Evolutionary conservation across 2,888 invertebrate genomes (phyloP).

Genomic region (Danaus chrysippus): DNA sequence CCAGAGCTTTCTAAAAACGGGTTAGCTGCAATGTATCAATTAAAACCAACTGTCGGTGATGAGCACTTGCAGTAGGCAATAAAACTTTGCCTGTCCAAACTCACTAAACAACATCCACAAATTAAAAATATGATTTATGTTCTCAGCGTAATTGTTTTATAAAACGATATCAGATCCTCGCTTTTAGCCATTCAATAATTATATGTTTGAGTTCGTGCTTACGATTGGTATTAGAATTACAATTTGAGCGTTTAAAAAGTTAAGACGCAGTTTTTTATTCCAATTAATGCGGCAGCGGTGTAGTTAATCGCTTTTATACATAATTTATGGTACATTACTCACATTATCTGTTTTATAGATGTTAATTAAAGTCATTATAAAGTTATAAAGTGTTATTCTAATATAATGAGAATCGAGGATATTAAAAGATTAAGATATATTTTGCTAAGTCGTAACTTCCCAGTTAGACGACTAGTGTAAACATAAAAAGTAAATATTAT

Average conservation of each 20-base stretch:
- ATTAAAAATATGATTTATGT: constrained; percentile 33
- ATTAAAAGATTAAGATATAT: no score
- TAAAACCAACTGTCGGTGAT: constrained; percentile 43
- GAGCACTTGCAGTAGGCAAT: constrained; percentile 38
- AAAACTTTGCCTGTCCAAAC: constrained; percentile 36
- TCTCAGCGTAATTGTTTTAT: constrained; percentile 26
- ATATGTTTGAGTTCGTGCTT: neutral
- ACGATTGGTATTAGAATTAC: neutral
- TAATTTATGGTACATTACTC: no score
- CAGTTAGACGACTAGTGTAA: neutral
- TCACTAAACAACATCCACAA: constrained; percentile 34
- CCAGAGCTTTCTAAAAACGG: constrained; percentile 70
- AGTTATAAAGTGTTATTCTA: no score
- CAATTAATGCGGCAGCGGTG: neutral
- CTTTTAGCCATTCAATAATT: constrained; percentile 13
- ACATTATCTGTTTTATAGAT: no score
- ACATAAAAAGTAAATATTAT: constrained; percentile 9
- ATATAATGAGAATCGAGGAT: no score
- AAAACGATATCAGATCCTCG: constrained; percentile 17
- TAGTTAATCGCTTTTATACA: no score
- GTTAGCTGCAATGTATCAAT: constrained; percentile 63
- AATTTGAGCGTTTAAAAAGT: neutral
- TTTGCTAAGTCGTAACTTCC: no score
- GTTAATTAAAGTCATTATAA: no score
- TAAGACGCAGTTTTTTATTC: neutral